A percentile compares a stretch with the other conserved stretches of the same genome.
These are phyloP conservation scores for Anguilla megastoma DNA, from an alignment of 2,797 vertebrate genomes.

Conservation along the genomic window DNA sequence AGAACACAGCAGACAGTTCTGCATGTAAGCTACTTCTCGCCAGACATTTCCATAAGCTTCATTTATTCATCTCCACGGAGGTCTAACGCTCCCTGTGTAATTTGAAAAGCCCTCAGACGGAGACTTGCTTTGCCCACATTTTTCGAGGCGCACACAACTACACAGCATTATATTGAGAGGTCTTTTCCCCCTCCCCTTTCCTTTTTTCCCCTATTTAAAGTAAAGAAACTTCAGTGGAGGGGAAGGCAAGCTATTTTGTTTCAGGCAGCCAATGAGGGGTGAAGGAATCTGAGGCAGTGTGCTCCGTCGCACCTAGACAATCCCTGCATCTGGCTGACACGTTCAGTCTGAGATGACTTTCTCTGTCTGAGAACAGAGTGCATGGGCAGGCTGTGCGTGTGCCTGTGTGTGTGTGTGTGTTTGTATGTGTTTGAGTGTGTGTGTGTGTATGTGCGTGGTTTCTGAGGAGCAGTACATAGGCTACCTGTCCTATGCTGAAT, in stretches of 20 bases:
- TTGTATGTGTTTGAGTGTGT: not conserved
- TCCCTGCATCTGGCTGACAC: not conserved
- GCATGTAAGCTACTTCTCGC: not conserved
- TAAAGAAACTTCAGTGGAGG: not conserved
- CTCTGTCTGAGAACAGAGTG: conserved; percentile 41
- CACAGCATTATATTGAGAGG: not conserved
- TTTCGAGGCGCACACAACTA: not conserved
- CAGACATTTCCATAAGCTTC: not conserved
- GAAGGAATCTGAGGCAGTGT: not conserved
- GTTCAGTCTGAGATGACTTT: conserved; percentile 30
- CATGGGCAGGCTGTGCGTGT: not conserved
- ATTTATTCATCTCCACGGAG: conserved; percentile 11
- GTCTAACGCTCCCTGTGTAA: not conserved
- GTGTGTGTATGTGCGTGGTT: not conserved
- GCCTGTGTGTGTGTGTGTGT: not conserved
- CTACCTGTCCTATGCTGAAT: not conserved
- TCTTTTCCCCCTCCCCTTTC: not conserved
- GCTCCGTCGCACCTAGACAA: not conserved
- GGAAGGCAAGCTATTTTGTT: not conserved
- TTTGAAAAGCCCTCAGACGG: not conserved
- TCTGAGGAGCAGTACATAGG: not conserved
- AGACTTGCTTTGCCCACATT: not conserved
- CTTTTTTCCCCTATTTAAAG: not conserved
- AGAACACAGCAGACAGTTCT: conserved; percentile 5
- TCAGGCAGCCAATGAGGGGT: not conserved